phyloP scores from a whole-genome alignment of 2,113 vertebrate species.

The Chamaea fasciata region DNA sequence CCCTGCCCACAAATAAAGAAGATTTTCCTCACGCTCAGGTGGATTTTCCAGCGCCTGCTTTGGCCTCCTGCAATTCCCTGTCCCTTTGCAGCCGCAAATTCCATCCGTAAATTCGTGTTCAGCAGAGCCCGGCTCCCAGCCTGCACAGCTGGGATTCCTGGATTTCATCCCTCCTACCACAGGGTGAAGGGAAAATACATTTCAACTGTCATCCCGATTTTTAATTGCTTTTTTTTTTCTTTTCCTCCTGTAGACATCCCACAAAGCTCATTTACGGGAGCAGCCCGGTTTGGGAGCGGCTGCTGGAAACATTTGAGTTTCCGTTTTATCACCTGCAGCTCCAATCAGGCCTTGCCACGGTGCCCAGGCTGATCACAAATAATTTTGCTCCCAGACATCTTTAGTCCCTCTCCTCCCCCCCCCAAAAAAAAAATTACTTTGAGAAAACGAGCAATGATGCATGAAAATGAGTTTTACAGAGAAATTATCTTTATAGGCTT shows the following conservation, averaged over 20 bases:
- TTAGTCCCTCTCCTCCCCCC: not conserved
- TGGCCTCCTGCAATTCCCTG: not conserved
- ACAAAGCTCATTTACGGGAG: not conserved
- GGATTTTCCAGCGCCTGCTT: not conserved
- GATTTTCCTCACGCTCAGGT: not conserved
- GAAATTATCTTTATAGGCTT: not conserved
- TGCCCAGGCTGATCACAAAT: not conserved
- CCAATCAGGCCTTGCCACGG: not conserved
- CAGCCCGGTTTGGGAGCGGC: not conserved
- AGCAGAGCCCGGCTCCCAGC: not conserved
- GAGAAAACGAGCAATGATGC: not conserved
- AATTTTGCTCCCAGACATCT: not conserved
- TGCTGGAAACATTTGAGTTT: not conserved
- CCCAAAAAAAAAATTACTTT: not conserved
- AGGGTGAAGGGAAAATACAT: not conserved
- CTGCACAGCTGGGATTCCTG: not conserved
- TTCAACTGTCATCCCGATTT: not conserved
- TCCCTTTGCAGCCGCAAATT: not conserved
- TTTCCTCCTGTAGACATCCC: not conserved
- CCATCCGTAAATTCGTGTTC: fast-evolving
- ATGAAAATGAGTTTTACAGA: not conserved
- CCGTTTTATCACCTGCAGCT: not conserved
- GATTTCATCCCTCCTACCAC: not conserved
- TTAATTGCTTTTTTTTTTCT: not conserved
- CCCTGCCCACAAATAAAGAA: not conserved